These are phyloP conservation scores for Pachyseris speciosa DNA, from an alignment of 64 coral and sea anemone genomes.

Conservation along the genomic window DNA sequence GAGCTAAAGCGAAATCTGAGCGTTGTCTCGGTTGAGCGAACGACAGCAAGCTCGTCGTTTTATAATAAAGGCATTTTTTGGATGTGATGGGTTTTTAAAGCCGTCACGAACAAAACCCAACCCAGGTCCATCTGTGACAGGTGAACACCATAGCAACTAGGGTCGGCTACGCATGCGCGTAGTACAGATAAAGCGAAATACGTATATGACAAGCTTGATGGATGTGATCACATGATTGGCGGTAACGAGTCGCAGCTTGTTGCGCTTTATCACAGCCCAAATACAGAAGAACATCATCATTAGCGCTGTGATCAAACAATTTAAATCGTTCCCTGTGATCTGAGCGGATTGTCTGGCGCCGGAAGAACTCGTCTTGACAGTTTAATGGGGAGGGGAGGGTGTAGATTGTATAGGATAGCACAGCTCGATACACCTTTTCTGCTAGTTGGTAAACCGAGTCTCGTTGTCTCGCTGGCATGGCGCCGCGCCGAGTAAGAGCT, in stretches of 20 bases:
- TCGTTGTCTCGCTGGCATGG: background rate
- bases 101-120: conserved; percentile 68
- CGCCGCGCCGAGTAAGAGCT: background rate
- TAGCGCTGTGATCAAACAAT: conserved; percentile 62
- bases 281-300: conserved; percentile 32
- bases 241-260: background rate
- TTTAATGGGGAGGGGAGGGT: background rate
- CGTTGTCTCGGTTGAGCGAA: conserved; percentile 33
- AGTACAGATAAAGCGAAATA: conserved; percentile 33
- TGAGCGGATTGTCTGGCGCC: conserved; percentile 1
- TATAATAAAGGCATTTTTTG: conserved; percentile 91
- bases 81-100: conserved; percentile 80
- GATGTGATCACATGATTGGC: conserved; percentile 63
- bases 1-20: conserved; percentile 76
- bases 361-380: background rate
- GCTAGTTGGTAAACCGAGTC: background rate
- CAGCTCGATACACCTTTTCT: background rate
- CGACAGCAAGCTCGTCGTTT: conserved; percentile 61
- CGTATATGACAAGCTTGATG: background rate
- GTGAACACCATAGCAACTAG: conserved; percentile 89
- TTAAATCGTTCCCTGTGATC: conserved; percentile 53
- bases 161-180: conserved; percentile 53
- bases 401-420: background rate
- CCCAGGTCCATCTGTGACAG: conserved; percentile 63
- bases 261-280: background rate